Conservation (phyloP, 2,888 invertebrate genomes). For the Agonopterix heracliana region DNA sequence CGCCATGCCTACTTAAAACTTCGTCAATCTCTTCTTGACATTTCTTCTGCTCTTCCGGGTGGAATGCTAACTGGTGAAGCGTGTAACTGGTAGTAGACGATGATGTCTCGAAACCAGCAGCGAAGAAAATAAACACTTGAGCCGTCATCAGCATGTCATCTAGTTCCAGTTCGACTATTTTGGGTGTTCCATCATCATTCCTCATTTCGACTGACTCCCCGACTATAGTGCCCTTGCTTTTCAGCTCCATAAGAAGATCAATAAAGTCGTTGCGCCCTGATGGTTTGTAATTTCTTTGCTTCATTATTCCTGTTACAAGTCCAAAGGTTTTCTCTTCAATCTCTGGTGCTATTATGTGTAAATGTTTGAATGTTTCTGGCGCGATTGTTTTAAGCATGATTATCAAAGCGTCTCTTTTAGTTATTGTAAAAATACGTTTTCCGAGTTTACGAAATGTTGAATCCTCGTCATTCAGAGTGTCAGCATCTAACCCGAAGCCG, state of each 20-base stretch:
- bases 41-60: conserved; percentile 37
- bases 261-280: conserved; percentile 61
- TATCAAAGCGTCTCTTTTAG: conserved; percentile 35
- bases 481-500: conserved; percentile 61
- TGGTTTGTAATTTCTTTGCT: conserved; percentile 24
- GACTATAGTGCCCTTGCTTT: conserved; percentile 48
- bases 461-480: conserved; percentile 50
- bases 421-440: conserved; percentile 49
- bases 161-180: conserved; percentile 23
- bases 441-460: conserved; percentile 59
- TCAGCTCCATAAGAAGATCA: conserved; percentile 54
- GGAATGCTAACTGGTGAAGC: conserved; percentile 37
- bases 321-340: conserved; percentile 17
- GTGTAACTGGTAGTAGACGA: conserved; percentile 39
- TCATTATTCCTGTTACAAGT: conserved; percentile 21
- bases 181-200: conserved; percentile 25
- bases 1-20: conserved; percentile 22
- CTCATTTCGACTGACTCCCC: conserved; percentile 29
- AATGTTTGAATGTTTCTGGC: conserved; percentile 33
- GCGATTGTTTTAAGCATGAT: conserved; percentile 43
- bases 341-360: conserved; percentile 20
- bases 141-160: conserved; percentile 28
- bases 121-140: conserved; percentile 36
- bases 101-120: conserved; percentile 51
- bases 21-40: conserved; percentile 38